Conservation (phyloP, 2,888 invertebrate species). For the Keiferia lycopersicella region DNA sequence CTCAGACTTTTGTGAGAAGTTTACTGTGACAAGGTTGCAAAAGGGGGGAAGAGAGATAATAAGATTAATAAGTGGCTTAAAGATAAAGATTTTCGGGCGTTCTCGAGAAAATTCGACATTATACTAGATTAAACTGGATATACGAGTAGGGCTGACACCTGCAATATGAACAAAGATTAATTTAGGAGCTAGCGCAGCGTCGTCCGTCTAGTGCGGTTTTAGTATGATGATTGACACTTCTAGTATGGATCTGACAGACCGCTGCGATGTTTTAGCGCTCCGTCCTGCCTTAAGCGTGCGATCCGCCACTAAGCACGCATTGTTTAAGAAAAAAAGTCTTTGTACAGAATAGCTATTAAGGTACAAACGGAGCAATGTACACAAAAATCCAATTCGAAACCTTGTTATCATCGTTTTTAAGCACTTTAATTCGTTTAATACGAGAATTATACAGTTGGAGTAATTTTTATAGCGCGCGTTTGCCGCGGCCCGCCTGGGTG, state of each 20-base stretch:
- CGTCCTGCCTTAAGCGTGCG: too few species aligned
- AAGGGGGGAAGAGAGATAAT: conserved; percentile 45
- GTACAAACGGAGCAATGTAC: not conserved
- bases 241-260: too few species aligned
- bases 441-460: conserved; percentile 37
- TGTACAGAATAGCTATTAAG: not conserved
- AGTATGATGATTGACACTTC: too few species aligned
- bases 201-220: too few species aligned
- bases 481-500: conserved; percentile 62
- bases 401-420: not conserved
- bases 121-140: conserved; percentile 32
- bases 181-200: too few species aligned
- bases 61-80: conserved; percentile 50
- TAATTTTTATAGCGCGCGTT: conserved; percentile 60
- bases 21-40: conserved; percentile 42
- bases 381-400: not conserved
- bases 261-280: too few species aligned
- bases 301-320: too few species aligned
- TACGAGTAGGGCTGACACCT: conserved; percentile 23
- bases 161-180: not conserved
- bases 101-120: conserved; percentile 53
- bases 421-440: not conserved
- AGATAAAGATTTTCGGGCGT: conserved; percentile 48
- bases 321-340: too few species aligned
- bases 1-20: not conserved